Base-by-base conservation (phyloP, 2,888 invertebrate species). In the Diaprepes abbreviatus region DNA sequence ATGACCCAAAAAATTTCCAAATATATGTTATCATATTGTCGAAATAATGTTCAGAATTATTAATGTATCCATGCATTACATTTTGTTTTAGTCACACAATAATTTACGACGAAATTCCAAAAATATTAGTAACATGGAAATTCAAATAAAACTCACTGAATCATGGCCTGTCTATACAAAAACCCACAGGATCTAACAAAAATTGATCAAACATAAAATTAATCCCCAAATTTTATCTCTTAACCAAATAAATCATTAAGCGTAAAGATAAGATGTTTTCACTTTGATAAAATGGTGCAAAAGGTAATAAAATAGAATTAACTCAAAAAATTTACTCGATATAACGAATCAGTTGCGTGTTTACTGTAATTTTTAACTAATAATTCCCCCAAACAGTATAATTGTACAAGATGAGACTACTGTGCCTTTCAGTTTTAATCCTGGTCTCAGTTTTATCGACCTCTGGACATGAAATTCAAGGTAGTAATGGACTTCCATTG, bases 201-300 rank as follows among this genome's bases (percentile, higher is more conserved):
- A 45, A 35, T 38, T 63, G 31, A 68, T 48, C 6, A 55, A 38
- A 55, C n/a, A 52, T 63, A 57, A 57, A 52, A 17, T 45, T 64
- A 50, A 68, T 54, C 36, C 54, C 16, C 6, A 19, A 16, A 36
- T n/a, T 7, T 45, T 66, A 54, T 60, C 52, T 24, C 24, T n/a
- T 50, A 28, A 65, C 50, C 35, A 58, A 65, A 57, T 21, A 65
- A 45, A 28, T 55, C 57, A 7, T 35, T 10, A 9, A 35, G 48
- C 57, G 48, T 45, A 63, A 63, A 68, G 63, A 68, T 68, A 63
- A 68, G 10, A 33, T n/a, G 17, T 57, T 45, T 57, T 54, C 19
- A 12, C n/a, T 19, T 14, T 31, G 58, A 58, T 58, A 58, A 58
- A 58, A 58, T 16, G 1, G 16, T 24, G 28, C 28, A 10, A 50